Conservation (phyloP, 64 coral and sea anemone genomes). For the Pocillopora damicornis region DNA sequence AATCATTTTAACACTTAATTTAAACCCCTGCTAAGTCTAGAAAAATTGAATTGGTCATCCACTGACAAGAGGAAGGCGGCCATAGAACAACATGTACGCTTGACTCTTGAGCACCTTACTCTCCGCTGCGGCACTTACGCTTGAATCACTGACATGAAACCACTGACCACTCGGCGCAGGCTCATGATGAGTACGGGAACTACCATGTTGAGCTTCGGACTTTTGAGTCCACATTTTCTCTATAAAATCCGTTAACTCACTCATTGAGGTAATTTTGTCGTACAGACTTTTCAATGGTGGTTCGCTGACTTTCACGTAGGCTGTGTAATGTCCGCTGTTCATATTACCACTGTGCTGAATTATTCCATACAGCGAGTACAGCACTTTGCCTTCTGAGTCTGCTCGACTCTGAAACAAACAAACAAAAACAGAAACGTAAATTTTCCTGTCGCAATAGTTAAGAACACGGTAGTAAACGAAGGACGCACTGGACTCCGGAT, state of each 20-base stretch:
- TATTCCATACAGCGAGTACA: conserved; percentile 77
- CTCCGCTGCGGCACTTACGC: conserved; percentile 45
- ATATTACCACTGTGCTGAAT: conserved; percentile 87
- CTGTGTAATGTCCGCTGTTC: conserved; percentile 96
- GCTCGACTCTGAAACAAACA: conserved; percentile 39
- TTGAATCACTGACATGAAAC: conserved; percentile 93
- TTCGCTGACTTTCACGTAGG: conserved; percentile 66
- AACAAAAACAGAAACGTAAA: not conserved
- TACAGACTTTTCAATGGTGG: conserved; percentile 16
- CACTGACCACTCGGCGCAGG: conserved; percentile 67
- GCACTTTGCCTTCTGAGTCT: conserved; percentile 61
- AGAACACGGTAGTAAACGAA: too few species aligned
- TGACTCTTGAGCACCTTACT: conserved; percentile 81
- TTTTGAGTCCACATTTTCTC: conserved; percentile 56
- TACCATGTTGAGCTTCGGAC: not conserved
- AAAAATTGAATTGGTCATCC: not conserved
- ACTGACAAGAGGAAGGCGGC: conserved; percentile 61
- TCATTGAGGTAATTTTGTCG: conserved; percentile 46
- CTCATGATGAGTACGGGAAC: conserved; percentile 15
- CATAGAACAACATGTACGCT: conserved; percentile 95
- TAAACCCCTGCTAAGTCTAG: too few species aligned
- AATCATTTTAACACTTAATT: too few species aligned
- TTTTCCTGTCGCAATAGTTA: too few species aligned
- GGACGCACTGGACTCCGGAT: too few species aligned
- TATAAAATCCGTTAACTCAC: conserved; percentile 59